A percentile compares a stretch with the other conserved stretches of the same genome.
Conservation (phyloP, 2,797 vertebrate species). For the Momotus momota region DNA sequence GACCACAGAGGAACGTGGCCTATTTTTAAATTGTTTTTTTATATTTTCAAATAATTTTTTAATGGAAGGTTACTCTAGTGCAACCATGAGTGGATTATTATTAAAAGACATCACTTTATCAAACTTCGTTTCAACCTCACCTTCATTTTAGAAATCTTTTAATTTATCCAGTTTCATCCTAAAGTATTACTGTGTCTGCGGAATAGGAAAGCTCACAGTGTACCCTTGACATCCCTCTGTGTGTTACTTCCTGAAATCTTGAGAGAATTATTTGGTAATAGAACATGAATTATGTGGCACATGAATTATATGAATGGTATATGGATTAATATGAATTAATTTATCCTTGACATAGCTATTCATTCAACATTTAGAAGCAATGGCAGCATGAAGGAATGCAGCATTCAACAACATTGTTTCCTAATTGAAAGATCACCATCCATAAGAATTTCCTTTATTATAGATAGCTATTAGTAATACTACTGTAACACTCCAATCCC, state of each 20-base stretch:
- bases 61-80: not conserved
- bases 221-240: not conserved
- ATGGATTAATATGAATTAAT: not conserved
- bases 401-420: not conserved
- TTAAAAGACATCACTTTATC: not conserved
- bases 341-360: not conserved
- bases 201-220: not conserved
- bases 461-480: not conserved
- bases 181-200: not conserved
- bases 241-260: not conserved
- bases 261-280: not conserved
- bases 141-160: not conserved
- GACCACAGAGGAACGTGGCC: not conserved
- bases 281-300: not conserved
- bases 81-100: not conserved
- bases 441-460: not conserved
- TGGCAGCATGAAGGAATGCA: not conserved
- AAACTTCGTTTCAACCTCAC: not conserved
- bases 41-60: not conserved
- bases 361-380: not conserved
- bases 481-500: not conserved
- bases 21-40: not conserved
- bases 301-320: not conserved
- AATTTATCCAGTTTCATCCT: not conserved
- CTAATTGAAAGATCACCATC: not conserved